Evolutionary conservation across 2,888 invertebrate genomes (phyloP).

Genomic region (Escarpia spicata): DNA sequence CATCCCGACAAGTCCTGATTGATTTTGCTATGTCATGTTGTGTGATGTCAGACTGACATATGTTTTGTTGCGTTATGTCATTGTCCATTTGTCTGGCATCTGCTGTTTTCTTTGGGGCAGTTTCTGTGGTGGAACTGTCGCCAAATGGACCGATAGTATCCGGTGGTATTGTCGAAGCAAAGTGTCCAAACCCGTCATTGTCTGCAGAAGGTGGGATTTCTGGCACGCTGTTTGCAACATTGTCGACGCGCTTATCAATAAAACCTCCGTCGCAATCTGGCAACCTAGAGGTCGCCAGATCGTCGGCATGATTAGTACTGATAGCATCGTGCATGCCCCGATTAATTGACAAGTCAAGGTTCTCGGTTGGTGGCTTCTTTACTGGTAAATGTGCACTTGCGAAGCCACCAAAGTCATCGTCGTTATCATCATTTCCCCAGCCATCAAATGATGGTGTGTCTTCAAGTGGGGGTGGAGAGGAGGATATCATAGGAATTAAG

Average conservation of each 20-base stretch:
- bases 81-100: neutral
- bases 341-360: neutral
- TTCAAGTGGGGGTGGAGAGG: conserved; percentile 38
- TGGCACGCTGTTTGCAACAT: neutral
- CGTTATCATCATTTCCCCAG: conserved; percentile 12
- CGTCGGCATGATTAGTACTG: neutral
- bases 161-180: neutral
- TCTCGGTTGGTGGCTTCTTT: neutral
- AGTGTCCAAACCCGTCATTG: neutral
- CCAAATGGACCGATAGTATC: neutral
- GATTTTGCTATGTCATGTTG: neutral
- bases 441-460: conserved; percentile 21
- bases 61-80: neutral
- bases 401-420: conserved; percentile 32
- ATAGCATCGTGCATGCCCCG: neutral
- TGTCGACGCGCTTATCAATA: neutral
- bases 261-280: neutral
- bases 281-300: neutral
- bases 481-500: conserved; percentile 36
- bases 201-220: neutral
- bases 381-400: conserved; percentile 23
- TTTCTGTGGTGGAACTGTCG: neutral
- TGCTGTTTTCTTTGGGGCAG: neutral
- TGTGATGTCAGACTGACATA: neutral
- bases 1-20: neutral